phyloP scores from a whole-genome alignment of 2,888 invertebrate species.

The Ectemnius lituratus region DNA sequence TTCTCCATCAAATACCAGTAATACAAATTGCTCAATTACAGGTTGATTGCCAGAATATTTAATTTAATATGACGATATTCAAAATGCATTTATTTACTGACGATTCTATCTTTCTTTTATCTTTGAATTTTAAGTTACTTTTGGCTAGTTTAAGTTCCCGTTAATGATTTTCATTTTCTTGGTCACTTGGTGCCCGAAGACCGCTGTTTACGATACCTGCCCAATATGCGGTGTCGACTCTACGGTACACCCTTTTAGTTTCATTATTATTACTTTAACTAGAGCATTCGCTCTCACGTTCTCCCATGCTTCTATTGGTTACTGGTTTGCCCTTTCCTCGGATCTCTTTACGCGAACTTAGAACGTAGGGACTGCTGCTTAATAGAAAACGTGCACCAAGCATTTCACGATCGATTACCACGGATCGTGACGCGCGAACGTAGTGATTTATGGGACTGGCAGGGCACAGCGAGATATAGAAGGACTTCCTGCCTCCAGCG shows the following conservation, averaged over 20 bases:
- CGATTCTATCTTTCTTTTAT: not conserved
- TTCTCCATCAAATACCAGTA: not conserved
- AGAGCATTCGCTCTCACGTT: conserved; percentile 16
- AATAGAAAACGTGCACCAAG: conserved; percentile 7
- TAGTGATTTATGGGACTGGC: conserved; percentile 8
- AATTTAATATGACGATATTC: too few relatives aligned
- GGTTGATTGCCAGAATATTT: too few relatives aligned
- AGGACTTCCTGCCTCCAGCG: conserved; percentile 10
- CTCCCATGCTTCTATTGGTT: conserved; percentile 24
- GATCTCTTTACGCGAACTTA: not conserved
- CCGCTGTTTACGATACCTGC: conserved; percentile 63
- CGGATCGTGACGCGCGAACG: conserved; percentile 1
- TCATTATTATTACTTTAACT: conserved; percentile 27
- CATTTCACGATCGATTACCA: conserved; percentile 9
- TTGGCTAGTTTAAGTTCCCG: conserved; percentile 6
- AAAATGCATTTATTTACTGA: not conserved
- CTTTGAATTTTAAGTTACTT: not conserved
- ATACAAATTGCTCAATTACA: not conserved
- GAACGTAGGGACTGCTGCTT: conserved; percentile 19
- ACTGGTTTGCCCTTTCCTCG: conserved; percentile 1
- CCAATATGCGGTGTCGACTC: conserved; percentile 61
- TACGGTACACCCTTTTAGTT: conserved; percentile 55
- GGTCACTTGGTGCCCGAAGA: conserved; percentile 57
- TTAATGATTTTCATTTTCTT: conserved; percentile 47
- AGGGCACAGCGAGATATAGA: conserved; percentile 35